phyloP scores from a whole-genome alignment of 2,888 invertebrate genomes.

The Dicyrtoma fusca region DNA sequence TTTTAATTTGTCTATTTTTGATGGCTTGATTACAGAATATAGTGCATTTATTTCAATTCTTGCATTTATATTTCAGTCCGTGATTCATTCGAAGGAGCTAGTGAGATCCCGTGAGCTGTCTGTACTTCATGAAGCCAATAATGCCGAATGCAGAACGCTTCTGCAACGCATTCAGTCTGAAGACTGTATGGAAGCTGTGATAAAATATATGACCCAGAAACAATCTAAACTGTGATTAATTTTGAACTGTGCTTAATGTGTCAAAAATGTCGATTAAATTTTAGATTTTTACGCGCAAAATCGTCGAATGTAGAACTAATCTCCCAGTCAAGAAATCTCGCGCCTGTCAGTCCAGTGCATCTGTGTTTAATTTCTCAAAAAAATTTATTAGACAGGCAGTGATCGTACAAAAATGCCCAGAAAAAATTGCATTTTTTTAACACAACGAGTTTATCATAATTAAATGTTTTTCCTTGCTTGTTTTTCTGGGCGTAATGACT shows the following conservation, averaged over 20 bases:
- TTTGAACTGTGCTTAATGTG: neutral
- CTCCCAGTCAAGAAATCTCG: no score
- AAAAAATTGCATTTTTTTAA: no score
- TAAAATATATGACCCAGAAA: slow-evolving; percentile 17
- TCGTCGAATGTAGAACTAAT: no score
- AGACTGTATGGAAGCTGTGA: slow-evolving; percentile 21
- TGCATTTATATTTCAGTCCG: slow-evolving; percentile 61
- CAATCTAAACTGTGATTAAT: slow-evolving; percentile 19
- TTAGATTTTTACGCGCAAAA: no score
- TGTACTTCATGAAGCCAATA: slow-evolving; percentile 68
- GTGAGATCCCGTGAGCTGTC: slow-evolving; percentile 66
- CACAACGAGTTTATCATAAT: no score
- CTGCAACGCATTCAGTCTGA: slow-evolving; percentile 59
- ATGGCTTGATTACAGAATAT: neutral
- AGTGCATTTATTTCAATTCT: slow-evolving; percentile 28
- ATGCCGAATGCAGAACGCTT: slow-evolving; percentile 70
- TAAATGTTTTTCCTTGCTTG: no score
- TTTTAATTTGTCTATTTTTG: no score
- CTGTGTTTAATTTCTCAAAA: no score
- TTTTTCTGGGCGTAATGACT: no score
- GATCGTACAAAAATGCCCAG: no score
- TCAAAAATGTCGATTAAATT: neutral
- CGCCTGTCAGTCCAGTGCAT: no score
- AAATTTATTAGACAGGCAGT: no score
- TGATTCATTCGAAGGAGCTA: slow-evolving; percentile 72